Evolutionary conservation across 2,888 invertebrate species (phyloP), one percentile per base, ranked within the genome.

Genomic region (Ormyrus thymus): DNA sequence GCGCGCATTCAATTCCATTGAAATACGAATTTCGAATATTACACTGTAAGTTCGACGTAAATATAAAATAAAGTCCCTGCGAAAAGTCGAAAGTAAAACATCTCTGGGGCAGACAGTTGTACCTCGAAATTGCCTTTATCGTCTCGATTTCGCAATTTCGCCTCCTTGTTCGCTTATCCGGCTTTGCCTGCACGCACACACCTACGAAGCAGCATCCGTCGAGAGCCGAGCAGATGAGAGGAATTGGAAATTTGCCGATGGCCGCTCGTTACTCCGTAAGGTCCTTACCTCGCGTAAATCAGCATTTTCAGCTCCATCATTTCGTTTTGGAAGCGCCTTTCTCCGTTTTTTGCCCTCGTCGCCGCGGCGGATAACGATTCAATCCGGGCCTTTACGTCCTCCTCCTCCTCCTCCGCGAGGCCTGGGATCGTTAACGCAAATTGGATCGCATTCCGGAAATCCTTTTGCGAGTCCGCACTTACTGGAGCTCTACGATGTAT

Each of bases 391-490:
- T 64, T 48, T 56, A 29, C n/a, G 45, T 45, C 48, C 29, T 29
- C n/a, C 70, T 29, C n/a, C 5, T 43, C 45, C 15, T 13, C 10
- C 53, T 0, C 43, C 11, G 29, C 45, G 7, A n/a, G 29, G 46
- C 10, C 7, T 4, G 61, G 78, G 81, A 84, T 85, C 83, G 84
- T 85, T 85, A 85, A 83, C 84, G 84, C 83, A 85, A 85, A 85
- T 85, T 85, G 84, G 83, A 84, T 85, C 84, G 84, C 84, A 85
- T 85, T 84, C 85, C 82, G 80, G 83, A 84, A 85, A 83, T 66
- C 53, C 53, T 70, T 72, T 71, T 11, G 73, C 65, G 65, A 55
- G 45, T 45, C 55, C 15, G 51, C 15, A 4, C 2, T 61, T 11
- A 45, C 6, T 7, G 61, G 29, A 29, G 29, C 29, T 29, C 29